Conservation (phyloP, 2,113 vertebrate species). For the Morone chrysops region DNA sequence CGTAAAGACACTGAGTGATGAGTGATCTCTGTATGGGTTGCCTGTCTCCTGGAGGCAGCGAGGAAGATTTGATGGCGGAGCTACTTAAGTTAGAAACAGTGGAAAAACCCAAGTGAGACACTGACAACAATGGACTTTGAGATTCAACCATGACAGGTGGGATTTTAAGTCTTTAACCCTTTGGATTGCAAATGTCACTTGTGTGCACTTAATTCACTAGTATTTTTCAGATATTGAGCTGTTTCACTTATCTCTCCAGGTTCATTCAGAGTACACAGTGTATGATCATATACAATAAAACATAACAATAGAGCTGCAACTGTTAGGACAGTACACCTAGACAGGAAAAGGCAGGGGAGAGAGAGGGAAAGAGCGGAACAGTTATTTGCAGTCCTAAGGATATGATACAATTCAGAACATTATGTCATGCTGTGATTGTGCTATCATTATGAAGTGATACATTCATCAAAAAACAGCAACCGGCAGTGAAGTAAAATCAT, state of each 20-base stretch:
- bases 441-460: neutral
- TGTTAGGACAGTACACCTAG: neutral
- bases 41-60: slow-evolving; percentile 55
- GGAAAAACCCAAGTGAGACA: slow-evolving; percentile 30
- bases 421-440: neutral
- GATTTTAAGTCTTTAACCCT: slow-evolving; percentile 34
- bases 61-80: slow-evolving; percentile 39
- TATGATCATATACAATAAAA: neutral
- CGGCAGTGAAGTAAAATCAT: neutral
- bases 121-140: slow-evolving; percentile 42
- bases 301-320: neutral
- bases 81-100: slow-evolving; percentile 23
- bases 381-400: neutral
- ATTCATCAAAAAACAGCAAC: neutral
- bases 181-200: slow-evolving; percentile 35
- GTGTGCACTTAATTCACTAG: neutral
- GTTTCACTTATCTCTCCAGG: neutral
- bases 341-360: too few species aligned
- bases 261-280: slow-evolving; percentile 6
- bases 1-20: slow-evolving; percentile 33
- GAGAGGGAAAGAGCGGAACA: neutral
- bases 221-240: slow-evolving; percentile 13
- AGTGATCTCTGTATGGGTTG: slow-evolving; percentile 54
- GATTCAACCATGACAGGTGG: slow-evolving; percentile 14
- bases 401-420: neutral